Evolutionary conservation across 2,888 invertebrate genomes (phyloP), one percentile per base, ranked within the genome.

Genomic region (Villa cingulata): DNA sequence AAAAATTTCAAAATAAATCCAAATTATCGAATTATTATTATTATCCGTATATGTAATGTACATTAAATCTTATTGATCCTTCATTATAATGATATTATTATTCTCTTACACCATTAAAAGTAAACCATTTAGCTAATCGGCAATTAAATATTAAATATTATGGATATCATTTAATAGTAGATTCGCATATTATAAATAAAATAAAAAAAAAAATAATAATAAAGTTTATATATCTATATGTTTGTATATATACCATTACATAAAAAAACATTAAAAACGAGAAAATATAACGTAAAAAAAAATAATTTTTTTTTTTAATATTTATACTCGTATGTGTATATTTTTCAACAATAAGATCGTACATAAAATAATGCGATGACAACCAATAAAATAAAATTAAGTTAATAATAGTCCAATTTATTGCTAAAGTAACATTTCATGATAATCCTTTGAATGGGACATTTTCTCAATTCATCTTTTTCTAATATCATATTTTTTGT

Each of bases 401-500:
- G 64, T 66, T 65, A 62, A 66, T 65, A 58, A 65, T 64, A 62
- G 61, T 58, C 53, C 53, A 49, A 61, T 60, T 65, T 61, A 39
- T 37, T 27, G 29, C 37, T 14, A 38, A 37, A 19, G 32, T 46
- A 48, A 51, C 48, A 51, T 51, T 53, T 53, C 54, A 53, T 57
- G 62, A 58, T 65, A 65, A 65, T 65, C 64, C 64, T 65, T 65
- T 65, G 64, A 65, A 65, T 65, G 64, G 64, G 64, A 62, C 64
- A 63, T 64, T 62, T 42, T 19, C 43, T 43, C 37, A 32, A 15
- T 40, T 16, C 23, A 23, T 46, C 41, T 41, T 23, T 41, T 32
- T 37, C 23, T 23, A 23, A 23, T 23, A 23, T 23, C 23, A 23
- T 23, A 23, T 6, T 41, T 37, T 23, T 20, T n/a, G n/a, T n/a